Evolutionary conservation across 2,113 vertebrate genomes (phyloP).

Genomic region (Hemiprocne comata): DNA sequence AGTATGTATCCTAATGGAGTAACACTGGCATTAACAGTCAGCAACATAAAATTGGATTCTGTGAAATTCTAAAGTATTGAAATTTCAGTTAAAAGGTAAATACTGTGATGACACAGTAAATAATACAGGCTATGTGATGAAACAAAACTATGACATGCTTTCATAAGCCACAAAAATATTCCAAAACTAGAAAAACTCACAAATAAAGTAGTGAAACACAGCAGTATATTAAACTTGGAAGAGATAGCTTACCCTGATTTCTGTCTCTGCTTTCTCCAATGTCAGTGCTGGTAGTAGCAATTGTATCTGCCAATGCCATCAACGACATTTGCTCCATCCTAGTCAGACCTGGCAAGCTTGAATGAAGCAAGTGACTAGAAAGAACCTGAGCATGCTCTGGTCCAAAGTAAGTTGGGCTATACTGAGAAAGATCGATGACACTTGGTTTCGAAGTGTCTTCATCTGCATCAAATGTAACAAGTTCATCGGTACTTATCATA

Average conservation of each 20-base stretch:
- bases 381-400: conserved; percentile 94
- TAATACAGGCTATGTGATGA: not conserved
- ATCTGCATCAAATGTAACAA: conserved; percentile 79
- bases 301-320: conserved; percentile 95
- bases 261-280: conserved; percentile 90
- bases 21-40: not conserved
- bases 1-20: not conserved
- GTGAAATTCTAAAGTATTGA: not conserved
- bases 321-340: conserved; percentile 97
- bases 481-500: conserved; percentile 67
- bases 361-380: conserved; percentile 92
- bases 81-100: not conserved
- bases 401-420: conserved; percentile 92
- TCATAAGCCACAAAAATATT: not conserved
- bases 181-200: not conserved
- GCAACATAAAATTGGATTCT: not conserved
- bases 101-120: not conserved
- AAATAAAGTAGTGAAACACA: not conserved
- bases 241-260: conserved; percentile 81
- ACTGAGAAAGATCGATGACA: conserved; percentile 94
- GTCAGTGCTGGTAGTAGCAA: conserved; percentile 95
- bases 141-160: not conserved
- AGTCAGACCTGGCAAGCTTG: conserved; percentile 93
- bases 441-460: conserved; percentile 80
- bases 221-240: not conserved